These are phyloP conservation scores for Boloria euphrosyne DNA, from an alignment of 2,888 invertebrate species.

Conservation along the genomic window DNA sequence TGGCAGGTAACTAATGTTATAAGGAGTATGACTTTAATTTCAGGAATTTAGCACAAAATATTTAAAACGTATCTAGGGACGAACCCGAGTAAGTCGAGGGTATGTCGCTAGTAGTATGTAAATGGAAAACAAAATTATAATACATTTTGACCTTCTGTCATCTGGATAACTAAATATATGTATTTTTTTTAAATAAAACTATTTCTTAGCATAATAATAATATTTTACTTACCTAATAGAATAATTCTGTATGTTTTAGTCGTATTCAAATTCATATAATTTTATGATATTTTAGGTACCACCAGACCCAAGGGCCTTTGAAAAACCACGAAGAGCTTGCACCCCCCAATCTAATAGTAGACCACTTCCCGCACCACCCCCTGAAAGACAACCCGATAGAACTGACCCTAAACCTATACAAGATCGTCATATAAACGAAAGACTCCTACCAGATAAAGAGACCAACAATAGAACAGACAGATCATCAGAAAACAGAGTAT, in stretches of 20 bases:
- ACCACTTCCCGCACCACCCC: slow-evolving; percentile 71
- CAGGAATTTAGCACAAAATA: too few species aligned
- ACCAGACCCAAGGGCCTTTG: slow-evolving; percentile 74
- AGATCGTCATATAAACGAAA: slow-evolving; percentile 21
- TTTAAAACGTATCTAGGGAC: too few species aligned
- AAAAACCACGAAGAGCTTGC: slow-evolving; percentile 72
- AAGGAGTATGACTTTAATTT: too few species aligned
- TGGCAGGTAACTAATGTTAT: too few species aligned
- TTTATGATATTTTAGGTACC: slow-evolving; percentile 58
- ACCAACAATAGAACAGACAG: slow-evolving; percentile 36
- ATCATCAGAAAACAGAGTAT: slow-evolving; percentile 42
- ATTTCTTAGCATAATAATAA: too few species aligned
- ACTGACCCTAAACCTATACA: slow-evolving; percentile 41
- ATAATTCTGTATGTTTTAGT: neutral
- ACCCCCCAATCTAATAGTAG: slow-evolving; percentile 74
- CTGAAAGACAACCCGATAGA: slow-evolving; percentile 60
- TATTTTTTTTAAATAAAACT: too few species aligned
- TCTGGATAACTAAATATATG: too few species aligned
- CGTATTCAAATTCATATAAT: neutral
- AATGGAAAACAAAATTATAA: too few species aligned
- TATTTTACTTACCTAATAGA: too few species aligned
- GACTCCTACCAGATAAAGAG: slow-evolving; percentile 29
- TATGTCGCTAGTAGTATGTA: too few species aligned
- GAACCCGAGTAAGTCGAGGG: too few species aligned
- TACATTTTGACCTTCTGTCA: too few species aligned